A percentile compares a stretch with the other conserved stretches of the same genome.
These are phyloP conservation scores for Sialia sialis DNA, from an alignment of 2,113 vertebrate genomes.

Conservation along the genomic window DNA sequence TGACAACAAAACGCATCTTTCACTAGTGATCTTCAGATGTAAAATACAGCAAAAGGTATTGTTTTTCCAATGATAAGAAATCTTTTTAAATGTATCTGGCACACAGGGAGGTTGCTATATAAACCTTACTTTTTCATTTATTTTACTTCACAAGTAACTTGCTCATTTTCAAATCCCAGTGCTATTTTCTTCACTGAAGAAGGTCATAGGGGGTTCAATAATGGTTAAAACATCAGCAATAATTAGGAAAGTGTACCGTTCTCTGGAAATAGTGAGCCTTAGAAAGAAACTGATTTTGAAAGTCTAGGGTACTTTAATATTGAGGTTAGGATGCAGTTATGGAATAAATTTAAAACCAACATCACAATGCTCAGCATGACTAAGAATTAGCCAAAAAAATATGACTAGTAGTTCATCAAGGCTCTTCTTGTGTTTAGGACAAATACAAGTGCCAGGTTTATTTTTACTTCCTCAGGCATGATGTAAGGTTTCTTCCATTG, in stretches of 20 bases:
- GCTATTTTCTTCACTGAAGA: conserved; percentile 19
- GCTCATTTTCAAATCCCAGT: conserved; percentile 8
- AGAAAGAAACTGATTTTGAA: conserved; percentile 6
- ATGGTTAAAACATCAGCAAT: conserved; percentile 32
- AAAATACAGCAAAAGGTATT: conserved; percentile 39
- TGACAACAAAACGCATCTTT: conserved; percentile 43
- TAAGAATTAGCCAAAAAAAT: conserved; percentile 52
- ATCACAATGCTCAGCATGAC: conserved; percentile 4
- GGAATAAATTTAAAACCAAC: conserved; percentile 23
- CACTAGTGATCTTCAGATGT: conserved; percentile 40
- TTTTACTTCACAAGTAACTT: conserved; percentile 24
- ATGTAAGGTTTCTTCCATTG: conserved; percentile 62
- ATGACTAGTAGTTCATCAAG: conserved; percentile 43
- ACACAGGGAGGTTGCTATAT: not conserved
- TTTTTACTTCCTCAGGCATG: conserved; percentile 54
- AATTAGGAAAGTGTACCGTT: conserved; percentile 26
- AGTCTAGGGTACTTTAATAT: not conserved
- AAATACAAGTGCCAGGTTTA: conserved; percentile 50
- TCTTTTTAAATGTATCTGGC: conserved; percentile 6
- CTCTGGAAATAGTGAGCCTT: conserved; percentile 47
- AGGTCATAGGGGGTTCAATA: conserved; percentile 9
- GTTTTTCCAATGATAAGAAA: conserved; percentile 56
- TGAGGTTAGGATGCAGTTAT: conserved; percentile 40
- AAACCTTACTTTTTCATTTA: not conserved
- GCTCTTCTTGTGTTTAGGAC: conserved; percentile 27